phyloP scores from a whole-genome alignment of 2,113 vertebrate species.

The Stigmatopora argus region DNA sequence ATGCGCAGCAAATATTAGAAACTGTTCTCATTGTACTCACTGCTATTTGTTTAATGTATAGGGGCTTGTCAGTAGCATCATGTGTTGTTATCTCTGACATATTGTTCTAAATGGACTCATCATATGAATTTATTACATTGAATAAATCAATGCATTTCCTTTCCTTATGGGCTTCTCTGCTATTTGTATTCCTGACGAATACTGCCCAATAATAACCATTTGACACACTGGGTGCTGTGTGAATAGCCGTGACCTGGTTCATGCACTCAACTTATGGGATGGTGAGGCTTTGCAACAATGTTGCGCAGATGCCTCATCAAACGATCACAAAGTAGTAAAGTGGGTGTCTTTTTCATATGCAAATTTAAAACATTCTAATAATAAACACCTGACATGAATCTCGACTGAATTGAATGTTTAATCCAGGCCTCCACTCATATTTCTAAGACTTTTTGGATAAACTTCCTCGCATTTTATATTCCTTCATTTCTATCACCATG shows the following conservation, averaged over 20 bases:
- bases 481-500: background rate
- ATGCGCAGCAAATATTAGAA: background rate
- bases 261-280: slow-evolving; percentile 44
- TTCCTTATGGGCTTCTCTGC: slow-evolving; percentile 53
- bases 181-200: slow-evolving; percentile 64
- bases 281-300: slow-evolving; percentile 53
- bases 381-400: slow-evolving; percentile 76
- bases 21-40: background rate
- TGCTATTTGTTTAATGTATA: background rate
- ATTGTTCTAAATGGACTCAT: slow-evolving; percentile 57
- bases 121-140: slow-evolving; percentile 27
- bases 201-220: slow-evolving; percentile 66
- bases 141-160: slow-evolving; percentile 57
- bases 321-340: slow-evolving; percentile 48
- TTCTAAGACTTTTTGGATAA: background rate
- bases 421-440: slow-evolving; percentile 17
- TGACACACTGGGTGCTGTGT: slow-evolving; percentile 61
- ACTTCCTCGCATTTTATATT: slow-evolving; percentile 17
- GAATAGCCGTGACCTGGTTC: slow-evolving; percentile 64
- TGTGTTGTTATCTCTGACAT: slow-evolving; percentile 32
- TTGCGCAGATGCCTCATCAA: slow-evolving; percentile 54
- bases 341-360: slow-evolving; percentile 67
- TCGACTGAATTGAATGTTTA: slow-evolving; percentile 71
- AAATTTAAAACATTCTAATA: slow-evolving; percentile 74
- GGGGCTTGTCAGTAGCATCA: slow-evolving; percentile 19